These are phyloP conservation scores for Agriopis aurantiaria DNA, from an alignment of 2,888 invertebrate species.

Conservation along the genomic window DNA sequence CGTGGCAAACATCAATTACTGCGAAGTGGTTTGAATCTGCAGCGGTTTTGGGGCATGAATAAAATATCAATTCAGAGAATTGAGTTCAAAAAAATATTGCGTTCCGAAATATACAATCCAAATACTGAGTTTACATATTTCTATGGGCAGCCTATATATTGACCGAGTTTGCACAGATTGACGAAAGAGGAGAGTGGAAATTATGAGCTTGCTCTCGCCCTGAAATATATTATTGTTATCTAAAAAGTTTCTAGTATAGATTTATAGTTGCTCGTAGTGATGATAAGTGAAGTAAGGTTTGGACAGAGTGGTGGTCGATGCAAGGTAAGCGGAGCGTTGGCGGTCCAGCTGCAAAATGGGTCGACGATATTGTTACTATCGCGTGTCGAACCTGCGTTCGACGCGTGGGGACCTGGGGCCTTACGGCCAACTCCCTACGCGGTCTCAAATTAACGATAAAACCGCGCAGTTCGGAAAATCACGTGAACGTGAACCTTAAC, in stretches of 20 bases:
- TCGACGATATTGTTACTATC: too few species aligned
- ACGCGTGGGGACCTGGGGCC: too few species aligned
- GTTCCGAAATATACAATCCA: background rate
- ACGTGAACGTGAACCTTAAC: too few species aligned
- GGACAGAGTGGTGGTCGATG: too few species aligned
- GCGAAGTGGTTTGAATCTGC: constrained; percentile 39
- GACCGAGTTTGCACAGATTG: background rate
- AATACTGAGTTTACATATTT: background rate
- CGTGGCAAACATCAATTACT: constrained; percentile 44
- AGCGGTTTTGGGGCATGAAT: constrained; percentile 45
- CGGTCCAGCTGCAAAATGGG: too few species aligned
- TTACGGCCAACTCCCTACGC: too few species aligned
- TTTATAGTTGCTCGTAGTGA: background rate
- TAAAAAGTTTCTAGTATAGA: too few species aligned
- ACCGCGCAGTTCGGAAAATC: too few species aligned
- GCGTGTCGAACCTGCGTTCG: too few species aligned
- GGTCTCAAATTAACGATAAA: too few species aligned
- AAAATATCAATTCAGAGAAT: constrained; percentile 45
- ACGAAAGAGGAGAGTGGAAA: background rate
- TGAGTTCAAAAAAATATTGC: background rate
- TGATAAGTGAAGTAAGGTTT: too few species aligned
- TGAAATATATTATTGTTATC: background rate
- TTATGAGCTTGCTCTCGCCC: background rate
- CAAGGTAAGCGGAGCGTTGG: too few species aligned
- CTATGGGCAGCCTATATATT: background rate